Percentiles rank a stretch among this genome's conserved stretches.
phyloP scores from a whole-genome alignment of 2,797 vertebrate genomes.

The Gymnothorax reevesii region DNA sequence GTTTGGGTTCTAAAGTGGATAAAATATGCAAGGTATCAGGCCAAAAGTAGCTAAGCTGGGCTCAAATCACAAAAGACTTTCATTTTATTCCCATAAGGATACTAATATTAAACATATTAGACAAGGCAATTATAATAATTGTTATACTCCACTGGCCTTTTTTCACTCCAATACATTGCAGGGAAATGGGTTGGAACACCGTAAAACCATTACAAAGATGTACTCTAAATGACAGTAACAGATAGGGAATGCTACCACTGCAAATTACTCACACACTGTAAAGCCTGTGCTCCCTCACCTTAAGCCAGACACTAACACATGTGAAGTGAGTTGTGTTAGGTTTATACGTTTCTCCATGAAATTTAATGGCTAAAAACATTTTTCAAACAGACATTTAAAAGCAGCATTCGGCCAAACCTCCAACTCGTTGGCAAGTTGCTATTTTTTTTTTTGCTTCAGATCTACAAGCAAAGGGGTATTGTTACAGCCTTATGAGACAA shows the following conservation, averaged over 20 bases:
- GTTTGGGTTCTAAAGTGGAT: constrained; percentile 43
- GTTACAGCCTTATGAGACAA: constrained; percentile 41
- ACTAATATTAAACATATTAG: neutral
- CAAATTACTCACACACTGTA: constrained; percentile 6
- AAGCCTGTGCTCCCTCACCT: neutral
- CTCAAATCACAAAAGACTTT: constrained; percentile 44
- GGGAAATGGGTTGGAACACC: constrained; percentile 8
- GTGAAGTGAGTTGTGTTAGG: neutral
- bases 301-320: neutral
- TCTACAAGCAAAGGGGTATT: constrained; percentile 49
- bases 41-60: constrained; percentile 44
- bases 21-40: constrained; percentile 45
- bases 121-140: constrained; percentile 7
- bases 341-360: neutral
- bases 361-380: neutral
- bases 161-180: neutral
- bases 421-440: constrained; percentile 24
- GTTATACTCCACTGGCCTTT: neutral
- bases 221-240: neutral
- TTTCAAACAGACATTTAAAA: neutral
- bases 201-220: neutral
- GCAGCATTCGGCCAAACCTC: neutral
- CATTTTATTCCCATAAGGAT: constrained; percentile 43
- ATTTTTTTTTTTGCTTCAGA: constrained; percentile 49
- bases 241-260: neutral